Evolutionary conservation across 2,888 invertebrate species (phyloP).

Genomic region (Caenorhabditis sp.): DNA sequence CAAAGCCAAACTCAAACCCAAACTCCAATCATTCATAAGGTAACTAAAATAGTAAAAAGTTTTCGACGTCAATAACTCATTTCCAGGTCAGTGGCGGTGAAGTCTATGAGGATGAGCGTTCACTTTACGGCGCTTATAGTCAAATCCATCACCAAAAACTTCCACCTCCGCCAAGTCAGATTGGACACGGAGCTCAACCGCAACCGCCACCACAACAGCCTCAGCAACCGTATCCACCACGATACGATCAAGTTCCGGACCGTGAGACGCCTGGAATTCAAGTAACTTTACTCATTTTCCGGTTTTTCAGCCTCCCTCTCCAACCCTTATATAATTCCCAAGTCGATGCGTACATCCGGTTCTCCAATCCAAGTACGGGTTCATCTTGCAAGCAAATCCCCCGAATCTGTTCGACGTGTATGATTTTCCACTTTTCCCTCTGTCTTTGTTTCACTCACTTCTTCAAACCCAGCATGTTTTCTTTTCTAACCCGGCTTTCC

Average conservation of each 20-base stretch:
- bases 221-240: slow-evolving; percentile 16
- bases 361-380: slow-evolving; percentile 59
- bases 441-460: background rate
- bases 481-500: background rate
- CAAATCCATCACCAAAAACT: slow-evolving; percentile 50
- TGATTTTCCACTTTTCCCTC: slow-evolving; percentile 16
- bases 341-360: slow-evolving; percentile 44
- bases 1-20: too few relatives aligned
- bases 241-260: slow-evolving; percentile 51
- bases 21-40: slow-evolving; percentile 25
- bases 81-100: slow-evolving; percentile 48
- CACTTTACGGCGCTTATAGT: slow-evolving; percentile 46
- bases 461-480: background rate
- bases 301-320: slow-evolving; percentile 27
- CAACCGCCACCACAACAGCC: slow-evolving; percentile 17
- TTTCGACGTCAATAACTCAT: background rate
- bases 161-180: slow-evolving; percentile 3
- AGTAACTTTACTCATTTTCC: too few relatives aligned
- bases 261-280: background rate
- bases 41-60: slow-evolving; percentile 7
- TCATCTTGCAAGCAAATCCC: slow-evolving; percentile 51
- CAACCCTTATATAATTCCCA: slow-evolving; percentile 56
- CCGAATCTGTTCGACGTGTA: slow-evolving; percentile 52
- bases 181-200: slow-evolving; percentile 38
- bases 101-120: slow-evolving; percentile 42